Conservation (phyloP, 2,888 invertebrate genomes). For the Antheraea yamamai region DNA sequence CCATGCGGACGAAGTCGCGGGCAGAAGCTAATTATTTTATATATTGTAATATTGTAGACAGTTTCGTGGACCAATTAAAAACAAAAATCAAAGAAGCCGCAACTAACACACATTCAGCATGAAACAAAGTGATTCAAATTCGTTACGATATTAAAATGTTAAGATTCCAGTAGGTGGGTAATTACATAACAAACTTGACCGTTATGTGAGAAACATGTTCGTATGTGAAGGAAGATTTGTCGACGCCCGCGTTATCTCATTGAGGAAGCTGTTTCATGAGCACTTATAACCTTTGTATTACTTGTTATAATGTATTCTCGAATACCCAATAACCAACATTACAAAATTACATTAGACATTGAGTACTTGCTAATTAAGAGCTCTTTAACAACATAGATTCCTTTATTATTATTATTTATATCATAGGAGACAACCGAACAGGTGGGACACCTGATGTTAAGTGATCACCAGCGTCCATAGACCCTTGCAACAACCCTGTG, state of each 20-base stretch:
- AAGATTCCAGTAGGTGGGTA: conserved; percentile 23
- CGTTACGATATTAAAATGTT: conserved; percentile 32
- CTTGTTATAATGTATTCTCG: background rate
- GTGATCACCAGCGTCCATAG: too few species aligned
- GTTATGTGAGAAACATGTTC: conserved; percentile 18
- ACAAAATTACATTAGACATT: background rate
- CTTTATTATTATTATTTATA: background rate
- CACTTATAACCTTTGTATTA: background rate
- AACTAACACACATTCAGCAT: conserved; percentile 37
- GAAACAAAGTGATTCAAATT: conserved; percentile 34
- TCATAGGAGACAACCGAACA: too few species aligned
- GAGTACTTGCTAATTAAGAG: background rate
- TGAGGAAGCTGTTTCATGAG: background rate
- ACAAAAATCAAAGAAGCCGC: conserved; percentile 46
- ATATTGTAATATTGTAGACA: background rate
- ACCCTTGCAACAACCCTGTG: too few species aligned
- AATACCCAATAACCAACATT: background rate
- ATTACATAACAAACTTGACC: conserved; percentile 21
- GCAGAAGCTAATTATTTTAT: background rate
- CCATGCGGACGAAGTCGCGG: too few species aligned
- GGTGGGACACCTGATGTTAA: too few species aligned
- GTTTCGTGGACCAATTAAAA: background rate
- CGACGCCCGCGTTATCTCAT: background rate
- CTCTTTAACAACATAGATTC: background rate
- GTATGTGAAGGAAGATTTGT: background rate